Evolutionary conservation across 2,888 invertebrate species (phyloP).

Genomic region (Sphaerophoria rueppellii): DNA sequence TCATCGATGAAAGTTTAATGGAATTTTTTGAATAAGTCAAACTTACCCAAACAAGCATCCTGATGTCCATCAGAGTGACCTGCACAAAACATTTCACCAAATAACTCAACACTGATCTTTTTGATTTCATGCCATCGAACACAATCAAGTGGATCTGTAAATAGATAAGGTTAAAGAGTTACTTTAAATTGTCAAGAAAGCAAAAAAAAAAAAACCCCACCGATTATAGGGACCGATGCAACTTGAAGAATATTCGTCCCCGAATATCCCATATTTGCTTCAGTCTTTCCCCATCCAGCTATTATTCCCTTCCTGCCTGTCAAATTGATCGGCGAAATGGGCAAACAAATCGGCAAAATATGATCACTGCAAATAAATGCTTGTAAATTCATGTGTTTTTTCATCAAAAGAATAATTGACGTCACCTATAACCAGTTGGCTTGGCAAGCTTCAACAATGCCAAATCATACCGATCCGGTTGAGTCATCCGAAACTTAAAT

Average conservation of each 20-base stretch:
- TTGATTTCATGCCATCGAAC: conserved; percentile 91
- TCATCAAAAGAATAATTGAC: background rate
- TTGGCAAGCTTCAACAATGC: conserved; percentile 88
- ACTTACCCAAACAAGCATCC: conserved; percentile 89
- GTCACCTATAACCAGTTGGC: conserved; percentile 83
- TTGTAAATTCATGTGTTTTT: background rate
- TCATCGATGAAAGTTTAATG: too few species aligned
- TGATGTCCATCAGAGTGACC: conserved; percentile 92
- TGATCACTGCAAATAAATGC: conserved; percentile 81
- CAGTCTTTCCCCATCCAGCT: conserved; percentile 93
- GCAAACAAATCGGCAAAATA: conserved; percentile 91
- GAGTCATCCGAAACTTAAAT: conserved; percentile 91
- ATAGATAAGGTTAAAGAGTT: too few species aligned
- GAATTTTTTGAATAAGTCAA: too few species aligned
- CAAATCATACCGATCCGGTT: conserved; percentile 91
- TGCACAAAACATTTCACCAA: conserved; percentile 92
- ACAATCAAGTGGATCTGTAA: conserved; percentile 87
- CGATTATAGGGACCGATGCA: conserved; percentile 91
- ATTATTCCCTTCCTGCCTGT: conserved; percentile 86
- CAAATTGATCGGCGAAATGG: conserved; percentile 83
- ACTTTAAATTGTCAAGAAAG: background rate
- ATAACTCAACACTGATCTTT: conserved; percentile 89
- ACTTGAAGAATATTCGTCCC: conserved; percentile 92
- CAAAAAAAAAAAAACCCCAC: conserved; percentile 82
- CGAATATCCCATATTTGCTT: conserved; percentile 87